phyloP scores from a whole-genome alignment of 2,888 invertebrate genomes.

The Papilio protenor region DNA sequence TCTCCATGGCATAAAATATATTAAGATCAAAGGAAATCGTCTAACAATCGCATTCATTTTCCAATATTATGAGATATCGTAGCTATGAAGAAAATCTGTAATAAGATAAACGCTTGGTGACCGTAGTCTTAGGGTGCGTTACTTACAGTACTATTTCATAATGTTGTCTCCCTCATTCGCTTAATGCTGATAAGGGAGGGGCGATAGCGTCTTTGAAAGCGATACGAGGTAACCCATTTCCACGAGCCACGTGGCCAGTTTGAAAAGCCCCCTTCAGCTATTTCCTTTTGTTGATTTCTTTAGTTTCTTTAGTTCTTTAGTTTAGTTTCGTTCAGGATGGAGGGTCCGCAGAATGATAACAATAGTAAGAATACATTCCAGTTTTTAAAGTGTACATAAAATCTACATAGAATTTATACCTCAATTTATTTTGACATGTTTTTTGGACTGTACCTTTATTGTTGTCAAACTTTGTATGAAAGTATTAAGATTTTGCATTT shows the following conservation, averaged over 20 bases:
- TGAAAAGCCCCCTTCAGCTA: slow-evolving; percentile 61
- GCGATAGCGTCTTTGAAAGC: slow-evolving; percentile 59
- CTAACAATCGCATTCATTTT: not conserved
- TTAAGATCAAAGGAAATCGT: not conserved
- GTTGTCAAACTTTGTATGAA: slow-evolving; percentile 27
- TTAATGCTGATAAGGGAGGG: slow-evolving; percentile 54
- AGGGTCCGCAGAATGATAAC: slow-evolving; percentile 37
- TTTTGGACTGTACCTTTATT: slow-evolving; percentile 32
- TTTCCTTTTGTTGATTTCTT: slow-evolving; percentile 51
- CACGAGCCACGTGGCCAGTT: slow-evolving; percentile 68
- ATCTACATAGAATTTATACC: slow-evolving; percentile 17
- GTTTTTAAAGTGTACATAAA: slow-evolving; percentile 15
- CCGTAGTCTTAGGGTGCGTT: slow-evolving; percentile 30
- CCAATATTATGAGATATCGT: too few relatives aligned
- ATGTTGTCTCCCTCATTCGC: slow-evolving; percentile 35
- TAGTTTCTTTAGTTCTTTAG: too few relatives aligned
- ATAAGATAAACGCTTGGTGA: slow-evolving; percentile 1
- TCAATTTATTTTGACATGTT: slow-evolving; percentile 20
- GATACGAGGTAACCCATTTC: slow-evolving; percentile 78
- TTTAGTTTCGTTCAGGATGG: slow-evolving; percentile 38
- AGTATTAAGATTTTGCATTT: not conserved
- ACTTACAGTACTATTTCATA: slow-evolving; percentile 18
- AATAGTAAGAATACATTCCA: slow-evolving; percentile 41
- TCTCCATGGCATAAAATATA: too few relatives aligned
- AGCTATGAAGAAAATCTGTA: not conserved